phyloP scores from a whole-genome alignment of 2,888 invertebrate species.

The Conus canariensis region DNA sequence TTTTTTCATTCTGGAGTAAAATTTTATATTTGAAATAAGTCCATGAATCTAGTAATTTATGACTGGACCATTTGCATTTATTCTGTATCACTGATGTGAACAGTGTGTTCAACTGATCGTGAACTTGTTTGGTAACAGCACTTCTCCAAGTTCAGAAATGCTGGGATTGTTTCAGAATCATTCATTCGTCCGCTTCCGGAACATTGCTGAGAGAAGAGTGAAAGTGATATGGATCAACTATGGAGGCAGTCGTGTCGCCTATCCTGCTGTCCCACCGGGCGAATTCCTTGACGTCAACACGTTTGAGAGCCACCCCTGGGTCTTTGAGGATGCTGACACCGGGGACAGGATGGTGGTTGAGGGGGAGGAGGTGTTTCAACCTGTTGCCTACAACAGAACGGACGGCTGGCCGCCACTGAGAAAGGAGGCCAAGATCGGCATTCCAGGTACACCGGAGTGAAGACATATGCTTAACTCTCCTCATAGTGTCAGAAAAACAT shows the following conservation, averaged over 20 bases:
- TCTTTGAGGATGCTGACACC: conserved; percentile 86
- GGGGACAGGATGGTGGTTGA: conserved; percentile 84
- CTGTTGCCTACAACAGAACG: conserved; percentile 54
- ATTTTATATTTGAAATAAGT: too few species aligned
- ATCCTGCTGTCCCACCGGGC: conserved; percentile 82
- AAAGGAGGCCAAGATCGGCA: conserved; percentile 65
- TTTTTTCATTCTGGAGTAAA: too few species aligned
- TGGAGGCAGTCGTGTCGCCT: conserved; percentile 83
- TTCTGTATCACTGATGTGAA: too few species aligned
- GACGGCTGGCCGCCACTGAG: conserved; percentile 61
- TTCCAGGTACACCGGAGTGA: conserved; percentile 59
- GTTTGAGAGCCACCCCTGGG: conserved; percentile 91
- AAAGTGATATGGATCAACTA: conserved; percentile 90
- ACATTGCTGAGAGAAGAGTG: conserved; percentile 82
- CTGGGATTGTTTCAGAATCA: conserved; percentile 43
- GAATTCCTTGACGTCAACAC: conserved; percentile 86
- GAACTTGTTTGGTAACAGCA: too few species aligned
- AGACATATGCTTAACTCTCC: too few species aligned
- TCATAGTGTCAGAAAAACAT: too few species aligned
- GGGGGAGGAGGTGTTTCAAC: conserved; percentile 72
- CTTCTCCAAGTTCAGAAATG: too few species aligned
- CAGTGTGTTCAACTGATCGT: too few species aligned
- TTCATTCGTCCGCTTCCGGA: conserved; percentile 83
- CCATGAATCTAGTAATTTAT: too few species aligned
- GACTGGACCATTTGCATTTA: too few species aligned